phyloP scores from a whole-genome alignment of 2,797 vertebrate genomes.

The Neopelma chrysocephalum region DNA sequence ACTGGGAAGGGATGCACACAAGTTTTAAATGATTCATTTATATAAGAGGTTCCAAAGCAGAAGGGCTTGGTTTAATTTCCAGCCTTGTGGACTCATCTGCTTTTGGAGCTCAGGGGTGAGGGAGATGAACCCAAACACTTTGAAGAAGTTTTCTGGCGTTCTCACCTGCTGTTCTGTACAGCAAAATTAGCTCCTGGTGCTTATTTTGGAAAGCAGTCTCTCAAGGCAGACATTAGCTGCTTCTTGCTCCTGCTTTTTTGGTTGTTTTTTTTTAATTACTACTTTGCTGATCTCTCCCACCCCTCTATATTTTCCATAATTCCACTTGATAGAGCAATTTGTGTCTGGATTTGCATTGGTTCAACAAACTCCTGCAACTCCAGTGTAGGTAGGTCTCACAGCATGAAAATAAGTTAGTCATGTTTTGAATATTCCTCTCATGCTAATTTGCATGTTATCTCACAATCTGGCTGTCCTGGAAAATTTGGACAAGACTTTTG shows the following conservation, averaged over 20 bases:
- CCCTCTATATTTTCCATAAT: neutral
- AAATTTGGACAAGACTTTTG: neutral
- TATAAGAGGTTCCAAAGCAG: neutral
- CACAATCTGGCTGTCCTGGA: neutral
- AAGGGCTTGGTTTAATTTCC: constrained; percentile 5
- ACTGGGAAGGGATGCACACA: neutral
- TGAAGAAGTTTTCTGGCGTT: neutral
- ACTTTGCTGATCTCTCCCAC: neutral
- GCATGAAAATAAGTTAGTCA: neutral
- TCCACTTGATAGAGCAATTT: neutral
- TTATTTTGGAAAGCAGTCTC: neutral
- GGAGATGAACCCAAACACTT: neutral
- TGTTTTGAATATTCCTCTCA: neutral
- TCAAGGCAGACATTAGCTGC: neutral
- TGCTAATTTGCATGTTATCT: neutral
- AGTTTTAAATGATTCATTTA: neutral
- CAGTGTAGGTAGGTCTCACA: neutral
- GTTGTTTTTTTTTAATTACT: neutral
- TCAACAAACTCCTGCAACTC: neutral
- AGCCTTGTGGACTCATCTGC: neutral
- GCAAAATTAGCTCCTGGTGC: neutral
- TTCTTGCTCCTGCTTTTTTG: neutral
- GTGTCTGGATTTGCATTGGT: neutral
- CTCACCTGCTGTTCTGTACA: neutral
- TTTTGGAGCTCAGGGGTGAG: neutral